These are phyloP conservation scores for Orgyia antiqua DNA, from an alignment of 2,888 invertebrate genomes.

Conservation along the genomic window DNA sequence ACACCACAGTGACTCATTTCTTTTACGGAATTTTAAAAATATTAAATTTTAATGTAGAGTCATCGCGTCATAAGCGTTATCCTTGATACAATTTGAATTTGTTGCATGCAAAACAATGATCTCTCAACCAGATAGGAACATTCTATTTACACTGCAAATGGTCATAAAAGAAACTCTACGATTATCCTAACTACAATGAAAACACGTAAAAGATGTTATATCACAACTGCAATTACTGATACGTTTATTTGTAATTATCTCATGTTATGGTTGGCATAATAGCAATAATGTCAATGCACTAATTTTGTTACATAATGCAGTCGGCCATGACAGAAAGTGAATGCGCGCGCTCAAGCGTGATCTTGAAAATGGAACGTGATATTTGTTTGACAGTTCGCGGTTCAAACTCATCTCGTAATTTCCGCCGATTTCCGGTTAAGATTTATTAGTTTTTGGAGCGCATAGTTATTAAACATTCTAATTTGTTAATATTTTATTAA, in stretches of 20 bases:
- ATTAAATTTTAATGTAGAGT: too few relatives aligned
- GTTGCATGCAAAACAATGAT: too few relatives aligned
- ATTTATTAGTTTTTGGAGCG: too few relatives aligned
- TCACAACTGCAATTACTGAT: constrained; percentile 19
- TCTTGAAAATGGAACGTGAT: constrained; percentile 29
- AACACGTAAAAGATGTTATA: constrained; percentile 14
- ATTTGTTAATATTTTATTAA: too few relatives aligned
- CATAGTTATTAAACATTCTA: too few relatives aligned
- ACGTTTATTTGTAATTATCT: constrained; percentile 26
- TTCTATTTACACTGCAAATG: too few relatives aligned
- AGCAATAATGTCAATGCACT: constrained; percentile 34
- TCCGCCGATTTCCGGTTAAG: background rate
- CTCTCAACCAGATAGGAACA: too few relatives aligned
- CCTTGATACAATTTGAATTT: too few relatives aligned
- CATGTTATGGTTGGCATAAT: constrained; percentile 38
- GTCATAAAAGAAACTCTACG: constrained; percentile 20
- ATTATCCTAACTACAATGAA: constrained; percentile 8
- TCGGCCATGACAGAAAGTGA: constrained; percentile 61
- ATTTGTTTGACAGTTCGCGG: constrained; percentile 2
- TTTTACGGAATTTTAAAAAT: too few relatives aligned
- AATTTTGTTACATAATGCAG: constrained; percentile 49
- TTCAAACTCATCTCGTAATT: background rate
- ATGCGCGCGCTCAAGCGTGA: constrained; percentile 50
- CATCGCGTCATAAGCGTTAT: too few relatives aligned
- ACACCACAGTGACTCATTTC: too few relatives aligned